phyloP scores from a whole-genome alignment of 23 tunicate genomes.

The Trididemnum nubilum region DNA sequence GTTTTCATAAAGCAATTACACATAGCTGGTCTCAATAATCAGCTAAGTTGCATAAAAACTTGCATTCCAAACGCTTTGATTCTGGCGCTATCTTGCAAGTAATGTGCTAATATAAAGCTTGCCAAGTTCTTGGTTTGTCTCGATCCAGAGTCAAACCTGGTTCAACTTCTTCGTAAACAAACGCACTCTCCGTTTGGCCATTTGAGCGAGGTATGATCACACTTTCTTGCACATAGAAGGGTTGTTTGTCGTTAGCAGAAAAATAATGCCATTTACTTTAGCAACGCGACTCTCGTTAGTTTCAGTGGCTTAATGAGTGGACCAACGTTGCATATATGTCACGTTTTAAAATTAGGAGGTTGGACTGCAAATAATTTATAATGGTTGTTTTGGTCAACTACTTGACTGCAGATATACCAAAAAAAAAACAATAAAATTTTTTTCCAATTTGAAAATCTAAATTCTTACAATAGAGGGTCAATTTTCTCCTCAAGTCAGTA shows the following conservation, averaged over 20 bases:
- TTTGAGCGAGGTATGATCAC: background rate
- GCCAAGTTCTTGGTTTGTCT: background rate
- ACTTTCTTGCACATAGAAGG: background rate
- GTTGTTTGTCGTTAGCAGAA: background rate
- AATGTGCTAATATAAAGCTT: no score
- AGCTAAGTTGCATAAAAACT: background rate
- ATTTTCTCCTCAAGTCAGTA: no score
- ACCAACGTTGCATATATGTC: slow-evolving; percentile 7
- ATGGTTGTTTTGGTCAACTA: background rate
- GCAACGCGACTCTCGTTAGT: background rate
- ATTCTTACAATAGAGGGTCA: slow-evolving; percentile 4
- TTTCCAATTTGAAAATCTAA: background rate
- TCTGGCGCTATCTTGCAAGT: background rate
- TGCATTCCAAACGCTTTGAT: background rate
- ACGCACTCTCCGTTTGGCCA: background rate
- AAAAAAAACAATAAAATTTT: background rate
- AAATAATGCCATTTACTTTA: background rate
- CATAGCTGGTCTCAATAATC: no score
- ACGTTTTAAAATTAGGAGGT: background rate
- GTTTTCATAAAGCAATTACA: no score
- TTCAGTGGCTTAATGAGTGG: background rate
- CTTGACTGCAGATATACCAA: background rate
- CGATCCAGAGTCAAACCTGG: background rate
- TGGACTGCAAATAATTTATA: background rate
- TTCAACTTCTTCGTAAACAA: background rate